Conservation (phyloP, 2,797 vertebrate species). For the Schizopygopsis pylzovi region DNA sequence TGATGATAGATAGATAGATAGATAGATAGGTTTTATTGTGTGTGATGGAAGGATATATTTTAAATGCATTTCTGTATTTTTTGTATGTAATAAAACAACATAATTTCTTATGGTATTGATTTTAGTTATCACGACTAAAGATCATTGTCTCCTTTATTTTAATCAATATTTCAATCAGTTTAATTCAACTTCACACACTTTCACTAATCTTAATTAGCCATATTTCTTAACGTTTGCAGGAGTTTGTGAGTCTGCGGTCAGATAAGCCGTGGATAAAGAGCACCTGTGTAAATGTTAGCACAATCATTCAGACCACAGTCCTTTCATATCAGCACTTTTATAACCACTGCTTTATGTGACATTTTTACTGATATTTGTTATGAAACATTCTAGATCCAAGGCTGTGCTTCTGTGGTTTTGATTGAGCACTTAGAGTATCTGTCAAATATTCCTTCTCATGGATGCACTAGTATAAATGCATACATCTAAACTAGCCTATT, state of each 20-base stretch:
- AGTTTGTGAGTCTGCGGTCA: slow-evolving; percentile 16
- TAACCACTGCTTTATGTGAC: neutral
- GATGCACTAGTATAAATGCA: neutral
- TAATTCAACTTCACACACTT: neutral
- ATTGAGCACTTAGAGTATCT: neutral
- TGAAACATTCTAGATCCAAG: neutral
- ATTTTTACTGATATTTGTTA: neutral
- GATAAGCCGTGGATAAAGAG: slow-evolving; percentile 2
- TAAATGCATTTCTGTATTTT: neutral
- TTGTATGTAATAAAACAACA: neutral
- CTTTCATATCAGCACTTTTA: neutral
- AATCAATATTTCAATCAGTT: slow-evolving; percentile 4
- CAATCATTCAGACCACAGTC: slow-evolving; percentile 1
- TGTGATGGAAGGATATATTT: neutral
- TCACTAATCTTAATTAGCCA: neutral
- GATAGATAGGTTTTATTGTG: too few species aligned
- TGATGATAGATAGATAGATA: neutral
- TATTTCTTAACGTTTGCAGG: slow-evolving; percentile 21
- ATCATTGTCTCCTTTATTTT: neutral
- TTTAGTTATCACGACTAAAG: neutral
- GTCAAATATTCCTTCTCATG: neutral
- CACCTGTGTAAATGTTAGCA: slow-evolving; percentile 13
- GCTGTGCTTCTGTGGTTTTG: neutral
- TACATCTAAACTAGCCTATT: neutral
- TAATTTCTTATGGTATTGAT: neutral